Base-by-base conservation (phyloP, 2,888 invertebrate genomes). In the Nemapogon koenigi region DNA sequence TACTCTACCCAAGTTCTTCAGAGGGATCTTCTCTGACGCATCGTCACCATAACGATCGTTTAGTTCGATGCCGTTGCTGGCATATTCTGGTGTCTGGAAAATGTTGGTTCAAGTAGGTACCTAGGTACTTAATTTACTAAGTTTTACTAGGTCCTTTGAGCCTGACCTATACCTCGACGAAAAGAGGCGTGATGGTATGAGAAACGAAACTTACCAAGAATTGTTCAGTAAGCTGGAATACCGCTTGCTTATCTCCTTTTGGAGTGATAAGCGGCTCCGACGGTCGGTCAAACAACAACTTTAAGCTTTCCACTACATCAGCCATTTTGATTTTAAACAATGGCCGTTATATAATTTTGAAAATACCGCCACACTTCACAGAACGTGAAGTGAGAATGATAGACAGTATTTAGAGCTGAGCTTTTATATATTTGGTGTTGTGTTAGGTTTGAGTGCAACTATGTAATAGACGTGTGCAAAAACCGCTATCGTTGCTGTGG, bases 1-100 rank as follows among this genome's bases (percentile, higher is more conserved):
- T 32, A 84, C 49, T 2, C 63, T 52, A 16, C 70, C 66, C 46
- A 83, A 60, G 32, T 73, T 56, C 43, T 73, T 79, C 10, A 89
- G 75, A 0, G 68, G 62, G 35, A 89, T 82, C 43, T 62, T 73
- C 39, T 75, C 73, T 1, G 57, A 48, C 10, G 80, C 72, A 3
- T 81, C 81, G 1, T 81, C 80, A 31, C 83, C 82, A 54, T 84
- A 88, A 39, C 87, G 83, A 55, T 73, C 83, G 51, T 83, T 78
- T 19, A 89, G 66, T 44, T 82, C 72, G 2, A 80, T 59, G 10
- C 84, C 86, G 22, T 85, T 76, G 38, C 69, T 67, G 29, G 76
- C 71, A 49, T 84, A 87, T 2, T 62, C 62, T 19, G 40, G 37
- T 3, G 46, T 35, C 47, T 47, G 33, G 11, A 11, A 38, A 33